Conservation (phyloP, 1,140 invertebrate genomes). For the Rhagoletis pomonella region DNA sequence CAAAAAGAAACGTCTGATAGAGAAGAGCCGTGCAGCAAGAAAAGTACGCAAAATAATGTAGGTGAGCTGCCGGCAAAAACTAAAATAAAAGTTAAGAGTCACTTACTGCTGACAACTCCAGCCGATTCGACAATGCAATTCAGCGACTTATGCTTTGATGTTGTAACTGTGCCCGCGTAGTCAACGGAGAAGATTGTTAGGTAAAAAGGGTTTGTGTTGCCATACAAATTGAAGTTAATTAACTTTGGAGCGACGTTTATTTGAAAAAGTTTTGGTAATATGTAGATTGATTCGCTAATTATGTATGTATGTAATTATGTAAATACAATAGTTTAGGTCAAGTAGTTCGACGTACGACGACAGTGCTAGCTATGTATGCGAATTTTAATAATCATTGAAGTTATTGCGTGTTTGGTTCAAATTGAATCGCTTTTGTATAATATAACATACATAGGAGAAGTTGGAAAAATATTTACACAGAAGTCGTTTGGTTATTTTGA, state of each 20-base stretch:
- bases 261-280: slow-evolving; percentile 17
- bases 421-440: too few relatives aligned
- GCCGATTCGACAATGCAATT: slow-evolving; percentile 1
- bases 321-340: slow-evolving; percentile 16
- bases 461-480: too few relatives aligned
- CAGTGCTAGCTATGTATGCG: neutral
- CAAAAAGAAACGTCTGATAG: neutral
- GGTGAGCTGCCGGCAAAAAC: neutral
- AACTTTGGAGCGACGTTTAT: slow-evolving; percentile 15
- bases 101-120: slow-evolving; percentile 18
- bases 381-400: neutral
- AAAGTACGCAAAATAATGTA: neutral
- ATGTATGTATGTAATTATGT: slow-evolving; percentile 22
- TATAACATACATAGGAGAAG: too few relatives aligned
- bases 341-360: neutral
- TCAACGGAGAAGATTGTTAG: neutral
- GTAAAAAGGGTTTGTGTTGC: neutral
- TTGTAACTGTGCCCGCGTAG: slow-evolving; percentile 7
- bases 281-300: neutral
- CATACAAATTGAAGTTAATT: neutral
- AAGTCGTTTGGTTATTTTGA: too few relatives aligned
- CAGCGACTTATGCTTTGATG: slow-evolving; percentile 7
- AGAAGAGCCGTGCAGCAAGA: neutral
- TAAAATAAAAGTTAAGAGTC: slow-evolving; percentile 34
- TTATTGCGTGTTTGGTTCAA: neutral